A percentile compares a stretch with the other conserved stretches of the same genome.
Conservation (phyloP, 92 coral and sea anemone genomes). For the Palythoa grandiflora region DNA sequence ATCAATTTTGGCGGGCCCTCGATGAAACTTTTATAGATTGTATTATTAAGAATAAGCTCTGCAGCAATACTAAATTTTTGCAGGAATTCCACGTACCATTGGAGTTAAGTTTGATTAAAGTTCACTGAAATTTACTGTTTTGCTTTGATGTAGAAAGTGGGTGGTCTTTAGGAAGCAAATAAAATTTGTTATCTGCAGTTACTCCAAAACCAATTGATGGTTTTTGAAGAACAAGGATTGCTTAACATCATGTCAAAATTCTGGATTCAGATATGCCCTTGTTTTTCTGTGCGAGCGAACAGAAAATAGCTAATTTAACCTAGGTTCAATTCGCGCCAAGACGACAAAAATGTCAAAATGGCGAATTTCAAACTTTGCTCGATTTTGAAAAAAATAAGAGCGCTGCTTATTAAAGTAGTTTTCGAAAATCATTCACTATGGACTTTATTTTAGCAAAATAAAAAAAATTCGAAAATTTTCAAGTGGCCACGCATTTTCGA, state of each 20-base stretch:
- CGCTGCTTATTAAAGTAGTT: slow-evolving; percentile 18
- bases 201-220: slow-evolving; percentile 32
- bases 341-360: slow-evolving; percentile 32
- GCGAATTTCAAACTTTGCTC: slow-evolving; percentile 29
- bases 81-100: slow-evolving; percentile 30
- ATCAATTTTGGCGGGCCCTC: slow-evolving; percentile 34
- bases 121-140: slow-evolving; percentile 39
- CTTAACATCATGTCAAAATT: slow-evolving; percentile 36
- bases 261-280: slow-evolving; percentile 20
- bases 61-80: slow-evolving; percentile 38
- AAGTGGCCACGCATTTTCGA: slow-evolving; percentile 25
- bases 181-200: slow-evolving; percentile 33
- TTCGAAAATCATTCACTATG: slow-evolving; percentile 22
- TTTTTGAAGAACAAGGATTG: slow-evolving; percentile 36
- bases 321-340: slow-evolving; percentile 14
- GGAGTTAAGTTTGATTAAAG: slow-evolving; percentile 37
- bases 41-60: slow-evolving; percentile 35
- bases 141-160: slow-evolving; percentile 37
- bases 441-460: slow-evolving; percentile 18
- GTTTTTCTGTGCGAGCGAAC: slow-evolving; percentile 34
- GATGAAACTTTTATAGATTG: slow-evolving; percentile 3
- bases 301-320: slow-evolving; percentile 10
- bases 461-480: slow-evolving; percentile 13
- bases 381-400: background rate
- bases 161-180: slow-evolving; percentile 35